These are phyloP conservation scores for Tribolium freemani DNA, from an alignment of 2,888 invertebrate species.

Conservation along the genomic window DNA sequence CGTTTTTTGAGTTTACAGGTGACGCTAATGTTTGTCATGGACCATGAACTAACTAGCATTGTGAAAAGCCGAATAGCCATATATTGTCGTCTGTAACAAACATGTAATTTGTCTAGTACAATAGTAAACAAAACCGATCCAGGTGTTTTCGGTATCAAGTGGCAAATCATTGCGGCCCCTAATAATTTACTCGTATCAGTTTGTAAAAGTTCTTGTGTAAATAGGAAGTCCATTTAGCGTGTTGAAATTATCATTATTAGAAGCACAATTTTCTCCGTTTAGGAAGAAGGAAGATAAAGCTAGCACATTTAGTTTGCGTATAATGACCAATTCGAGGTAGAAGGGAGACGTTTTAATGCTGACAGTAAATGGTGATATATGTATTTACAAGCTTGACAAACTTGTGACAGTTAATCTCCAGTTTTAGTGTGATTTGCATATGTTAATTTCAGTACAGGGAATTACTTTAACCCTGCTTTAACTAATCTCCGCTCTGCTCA, in stretches of 20 bases:
- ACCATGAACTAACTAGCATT: slow-evolving; percentile 4
- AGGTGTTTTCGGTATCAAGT: slow-evolving; percentile 37
- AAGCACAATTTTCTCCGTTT: slow-evolving; percentile 2
- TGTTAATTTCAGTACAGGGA: slow-evolving; percentile 61
- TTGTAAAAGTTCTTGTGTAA: slow-evolving; percentile 17
- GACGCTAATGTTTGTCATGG: slow-evolving; percentile 36
- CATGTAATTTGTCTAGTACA: slow-evolving; percentile 39
- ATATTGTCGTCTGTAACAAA: slow-evolving; percentile 32
- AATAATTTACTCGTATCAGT: not conserved
- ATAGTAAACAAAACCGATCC: slow-evolving; percentile 41
- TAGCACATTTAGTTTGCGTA: slow-evolving; percentile 34
- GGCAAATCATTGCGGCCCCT: slow-evolving; percentile 28
- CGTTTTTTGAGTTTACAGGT: slow-evolving; percentile 34
- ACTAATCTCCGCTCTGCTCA: slow-evolving; percentile 56
- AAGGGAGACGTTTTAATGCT: slow-evolving; percentile 37
- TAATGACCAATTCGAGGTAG: slow-evolving; percentile 36
- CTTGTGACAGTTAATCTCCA: slow-evolving; percentile 65
- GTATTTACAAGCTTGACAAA: slow-evolving; percentile 62
- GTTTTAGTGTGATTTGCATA: slow-evolving; percentile 64
- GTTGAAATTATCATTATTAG: slow-evolving; percentile 12
- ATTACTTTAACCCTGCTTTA: slow-evolving; percentile 60
- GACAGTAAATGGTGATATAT: slow-evolving; percentile 52
- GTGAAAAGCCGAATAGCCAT: slow-evolving; percentile 26
- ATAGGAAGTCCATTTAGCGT: slow-evolving; percentile 32
- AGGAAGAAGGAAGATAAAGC: slow-evolving; percentile 16